A percentile compares a stretch with the other conserved stretches of the same genome.
These are phyloP conservation scores for Myiozetetes cayanensis DNA, from an alignment of 2,113 vertebrate species.

Conservation along the genomic window DNA sequence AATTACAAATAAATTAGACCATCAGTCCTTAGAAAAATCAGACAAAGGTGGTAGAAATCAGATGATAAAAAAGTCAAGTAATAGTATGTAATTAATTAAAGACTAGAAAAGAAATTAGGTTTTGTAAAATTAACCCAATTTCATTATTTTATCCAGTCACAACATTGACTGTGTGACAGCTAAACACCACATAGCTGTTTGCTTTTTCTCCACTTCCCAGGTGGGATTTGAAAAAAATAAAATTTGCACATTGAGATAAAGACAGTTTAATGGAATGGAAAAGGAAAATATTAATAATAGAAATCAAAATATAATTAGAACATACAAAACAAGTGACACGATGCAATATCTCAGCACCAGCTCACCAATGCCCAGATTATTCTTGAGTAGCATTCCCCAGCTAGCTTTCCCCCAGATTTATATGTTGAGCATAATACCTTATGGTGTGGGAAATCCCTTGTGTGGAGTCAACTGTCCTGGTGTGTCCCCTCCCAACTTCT, in stretches of 20 bases:
- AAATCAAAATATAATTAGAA: not conserved
- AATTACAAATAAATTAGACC: not conserved
- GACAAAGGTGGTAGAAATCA: not conserved
- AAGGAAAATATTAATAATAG: not conserved
- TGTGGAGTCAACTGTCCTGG: not conserved
- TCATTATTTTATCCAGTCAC: not conserved
- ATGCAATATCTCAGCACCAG: not conserved
- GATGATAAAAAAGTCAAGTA: not conserved
- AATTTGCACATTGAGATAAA: not conserved
- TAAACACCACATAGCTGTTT: not conserved
- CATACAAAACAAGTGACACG: not conserved
- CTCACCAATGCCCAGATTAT: not conserved
- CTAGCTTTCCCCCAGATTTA: too few species aligned
- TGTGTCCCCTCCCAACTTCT: not conserved
- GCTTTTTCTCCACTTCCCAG: not conserved
- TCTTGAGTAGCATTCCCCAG: not conserved
- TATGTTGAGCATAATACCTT: not conserved
- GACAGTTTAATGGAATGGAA: not conserved
- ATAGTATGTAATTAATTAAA: not conserved
- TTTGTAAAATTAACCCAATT: not conserved
- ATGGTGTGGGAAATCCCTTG: not conserved
- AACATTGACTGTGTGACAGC: not conserved
- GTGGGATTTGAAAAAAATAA: not conserved
- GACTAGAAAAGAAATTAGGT: accelerated
- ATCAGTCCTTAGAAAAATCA: not conserved